Percentiles rank a stretch among this genome's conserved stretches.
Conservation (phyloP, 2,113 vertebrate genomes). For the Aptenodytes forsteri region DNA sequence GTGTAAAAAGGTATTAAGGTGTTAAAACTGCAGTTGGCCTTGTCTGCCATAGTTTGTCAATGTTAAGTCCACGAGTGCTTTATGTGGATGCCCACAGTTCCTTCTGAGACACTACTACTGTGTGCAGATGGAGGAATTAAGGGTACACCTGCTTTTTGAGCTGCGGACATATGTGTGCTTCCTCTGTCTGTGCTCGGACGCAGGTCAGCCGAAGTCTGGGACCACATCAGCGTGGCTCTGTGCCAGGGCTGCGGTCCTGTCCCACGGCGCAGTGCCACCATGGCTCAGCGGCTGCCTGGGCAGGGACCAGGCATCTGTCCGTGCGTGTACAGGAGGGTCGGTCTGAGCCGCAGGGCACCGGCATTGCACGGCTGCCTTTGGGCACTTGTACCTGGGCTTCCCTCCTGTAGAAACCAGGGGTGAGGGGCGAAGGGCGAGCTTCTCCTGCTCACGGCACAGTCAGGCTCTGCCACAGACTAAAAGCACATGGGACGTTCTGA, state of each 20-base stretch:
- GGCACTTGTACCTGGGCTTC: background rate
- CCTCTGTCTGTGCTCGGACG: fast-evolving
- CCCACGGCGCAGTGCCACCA: fast-evolving
- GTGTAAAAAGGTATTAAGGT: background rate
- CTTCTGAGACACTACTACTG: background rate
- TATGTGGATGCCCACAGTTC: background rate
- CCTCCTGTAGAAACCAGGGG: background rate
- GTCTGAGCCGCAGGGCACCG: background rate
- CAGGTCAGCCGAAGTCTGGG: background rate
- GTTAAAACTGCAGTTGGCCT: background rate
- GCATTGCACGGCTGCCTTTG: background rate
- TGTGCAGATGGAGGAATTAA: background rate
- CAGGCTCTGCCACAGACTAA: background rate
- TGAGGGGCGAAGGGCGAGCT: fast-evolving
- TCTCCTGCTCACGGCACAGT: background rate
- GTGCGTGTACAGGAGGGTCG: fast-evolving
- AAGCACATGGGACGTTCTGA: background rate
- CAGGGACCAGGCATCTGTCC: background rate
- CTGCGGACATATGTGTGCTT: background rate
- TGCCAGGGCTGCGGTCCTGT: background rate
- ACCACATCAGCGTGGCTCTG: fast-evolving
- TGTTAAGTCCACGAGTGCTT: background rate
- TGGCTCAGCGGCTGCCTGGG: background rate
- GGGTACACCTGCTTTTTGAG: background rate
- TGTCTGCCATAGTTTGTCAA: background rate